phyloP scores from a whole-genome alignment of 2,888 invertebrate genomes.

The Lycia hirtaria region DNA sequence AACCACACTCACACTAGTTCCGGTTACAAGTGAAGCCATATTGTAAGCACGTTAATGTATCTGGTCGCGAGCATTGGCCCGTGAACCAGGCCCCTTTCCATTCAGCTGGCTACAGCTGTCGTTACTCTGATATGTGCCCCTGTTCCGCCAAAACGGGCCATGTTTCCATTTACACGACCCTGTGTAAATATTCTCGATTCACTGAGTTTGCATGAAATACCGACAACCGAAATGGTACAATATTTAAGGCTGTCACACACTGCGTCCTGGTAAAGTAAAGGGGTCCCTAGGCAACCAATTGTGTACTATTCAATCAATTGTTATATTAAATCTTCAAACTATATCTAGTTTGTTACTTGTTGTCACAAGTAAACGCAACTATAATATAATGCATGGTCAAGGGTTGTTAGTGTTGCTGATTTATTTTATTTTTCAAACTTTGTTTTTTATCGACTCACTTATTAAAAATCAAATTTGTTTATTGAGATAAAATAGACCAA shows the following conservation, averaged over 20 bases:
- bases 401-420: too few species aligned
- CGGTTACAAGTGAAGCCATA: slow-evolving; percentile 1
- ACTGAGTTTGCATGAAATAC: not conserved
- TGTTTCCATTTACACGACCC: not conserved
- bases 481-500: too few species aligned
- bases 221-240: not conserved
- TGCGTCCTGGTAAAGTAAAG: not conserved
- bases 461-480: too few species aligned
- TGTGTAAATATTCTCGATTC: slow-evolving; percentile 1
- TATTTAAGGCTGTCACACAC: not conserved
- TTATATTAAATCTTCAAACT: too few species aligned
- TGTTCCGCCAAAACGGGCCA: not conserved
- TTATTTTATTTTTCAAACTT: too few species aligned
- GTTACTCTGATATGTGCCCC: slow-evolving; percentile 34
- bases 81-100: slow-evolving; percentile 44
- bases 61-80: slow-evolving; percentile 29
- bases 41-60: slow-evolving; percentile 8
- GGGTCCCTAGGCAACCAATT: too few species aligned
- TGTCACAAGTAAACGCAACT: too few species aligned
- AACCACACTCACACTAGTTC: not conserved
- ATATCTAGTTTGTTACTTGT: too few species aligned
- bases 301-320: too few species aligned
- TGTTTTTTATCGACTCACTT: too few species aligned
- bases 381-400: too few species aligned
- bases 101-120: slow-evolving; percentile 36